Evolutionary conservation across 2,113 vertebrate species (phyloP).

Genomic region (Entomyzon cyanotis): DNA sequence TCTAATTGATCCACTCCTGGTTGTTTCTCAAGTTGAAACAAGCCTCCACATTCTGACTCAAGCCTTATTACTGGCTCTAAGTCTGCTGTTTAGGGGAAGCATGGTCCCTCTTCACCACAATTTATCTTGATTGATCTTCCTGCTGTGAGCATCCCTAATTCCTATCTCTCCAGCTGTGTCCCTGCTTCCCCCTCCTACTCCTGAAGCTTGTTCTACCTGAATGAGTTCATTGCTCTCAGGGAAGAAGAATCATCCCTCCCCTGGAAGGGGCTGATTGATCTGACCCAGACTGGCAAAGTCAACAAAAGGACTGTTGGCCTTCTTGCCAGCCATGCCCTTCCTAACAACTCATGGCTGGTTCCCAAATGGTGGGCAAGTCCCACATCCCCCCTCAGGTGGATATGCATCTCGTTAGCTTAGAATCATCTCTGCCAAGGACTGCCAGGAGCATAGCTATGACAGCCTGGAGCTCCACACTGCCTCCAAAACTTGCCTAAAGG

Average conservation of each 20-base stretch:
- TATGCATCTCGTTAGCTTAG: not conserved
- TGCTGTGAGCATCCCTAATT: not conserved
- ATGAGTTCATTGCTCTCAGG: not conserved
- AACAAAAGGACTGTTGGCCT: not conserved
- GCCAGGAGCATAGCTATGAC: fast-evolving
- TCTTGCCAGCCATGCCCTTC: too few relatives aligned
- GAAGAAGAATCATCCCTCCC: not conserved
- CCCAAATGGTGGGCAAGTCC: fast-evolving
- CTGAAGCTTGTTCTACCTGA: not conserved
- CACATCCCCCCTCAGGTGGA: not conserved
- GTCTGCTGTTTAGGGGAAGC: not conserved
- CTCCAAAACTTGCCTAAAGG: not conserved
- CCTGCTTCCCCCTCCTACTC: not conserved
- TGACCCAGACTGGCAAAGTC: not conserved
- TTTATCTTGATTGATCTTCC: not conserved
- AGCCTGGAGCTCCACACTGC: not conserved
- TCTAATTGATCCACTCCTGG: not conserved
- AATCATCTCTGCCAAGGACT: not conserved
- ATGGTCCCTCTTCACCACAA: not conserved
- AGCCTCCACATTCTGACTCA: not conserved
- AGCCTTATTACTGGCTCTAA: not conserved
- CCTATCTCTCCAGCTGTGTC: not conserved
- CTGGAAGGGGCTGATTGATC: not conserved
- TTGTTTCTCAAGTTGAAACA: not conserved
- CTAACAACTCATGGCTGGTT: too few relatives aligned